Conservation (phyloP, 2,888 invertebrate genomes). For the Plagiodera versicolora region DNA sequence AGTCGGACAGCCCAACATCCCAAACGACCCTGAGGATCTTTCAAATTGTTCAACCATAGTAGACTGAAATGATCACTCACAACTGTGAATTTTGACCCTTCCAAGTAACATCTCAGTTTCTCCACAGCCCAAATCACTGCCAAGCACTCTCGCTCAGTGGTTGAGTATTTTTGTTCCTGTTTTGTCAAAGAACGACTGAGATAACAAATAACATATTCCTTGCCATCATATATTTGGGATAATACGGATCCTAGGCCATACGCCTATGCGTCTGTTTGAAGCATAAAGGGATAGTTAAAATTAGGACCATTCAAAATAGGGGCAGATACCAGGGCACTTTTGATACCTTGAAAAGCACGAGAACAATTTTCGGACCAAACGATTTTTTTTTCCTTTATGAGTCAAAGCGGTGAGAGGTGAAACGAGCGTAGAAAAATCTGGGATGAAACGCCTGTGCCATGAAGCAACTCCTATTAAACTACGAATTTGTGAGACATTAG, state of each 20-base stretch:
- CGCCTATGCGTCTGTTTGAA: constrained; percentile 19
- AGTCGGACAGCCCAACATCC: constrained; percentile 9
- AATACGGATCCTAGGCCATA: constrained; percentile 20
- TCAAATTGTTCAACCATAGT: constrained; percentile 10
- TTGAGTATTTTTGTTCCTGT: constrained; percentile 18
- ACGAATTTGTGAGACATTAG: constrained; percentile 5
- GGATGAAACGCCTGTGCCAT: constrained; percentile 14
- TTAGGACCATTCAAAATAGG: constrained; percentile 13
- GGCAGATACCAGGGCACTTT: neutral
- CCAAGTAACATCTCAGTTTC: constrained; percentile 20
- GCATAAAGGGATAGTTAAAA: constrained; percentile 14
- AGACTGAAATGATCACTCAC: constrained; percentile 17
- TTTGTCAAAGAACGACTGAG: constrained; percentile 1
- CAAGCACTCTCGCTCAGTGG: constrained; percentile 22
- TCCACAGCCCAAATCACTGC: constrained; percentile 25
- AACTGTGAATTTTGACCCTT: constrained; percentile 27
- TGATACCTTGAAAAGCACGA: neutral
- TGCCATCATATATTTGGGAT: constrained; percentile 16
- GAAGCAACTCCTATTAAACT: neutral
- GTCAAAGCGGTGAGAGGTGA: no score
- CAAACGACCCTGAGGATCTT: constrained; percentile 14
- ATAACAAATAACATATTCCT: constrained; percentile 16
- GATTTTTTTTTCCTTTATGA: neutral
- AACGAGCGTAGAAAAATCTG: constrained; percentile 7
- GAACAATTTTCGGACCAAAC: neutral